These are phyloP conservation scores for Amblyopsis rosae DNA, from an alignment of 2,113 vertebrate species.

Conservation along the genomic window DNA sequence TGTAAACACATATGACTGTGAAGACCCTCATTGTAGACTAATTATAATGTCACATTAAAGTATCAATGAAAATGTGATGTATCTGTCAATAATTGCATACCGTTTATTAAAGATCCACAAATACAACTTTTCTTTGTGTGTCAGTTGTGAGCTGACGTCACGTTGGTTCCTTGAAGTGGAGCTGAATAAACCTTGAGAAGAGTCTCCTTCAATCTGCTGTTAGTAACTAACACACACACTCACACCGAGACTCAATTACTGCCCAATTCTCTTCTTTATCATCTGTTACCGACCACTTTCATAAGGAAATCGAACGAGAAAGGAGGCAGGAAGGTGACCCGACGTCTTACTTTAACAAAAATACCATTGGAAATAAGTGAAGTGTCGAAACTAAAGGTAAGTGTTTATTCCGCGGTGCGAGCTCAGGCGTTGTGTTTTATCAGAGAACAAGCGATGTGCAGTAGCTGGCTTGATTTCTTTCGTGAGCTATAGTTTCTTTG, in stretches of 20 bases:
- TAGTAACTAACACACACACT: constrained; percentile 78
- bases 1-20: not conserved
- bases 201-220: constrained; percentile 88
- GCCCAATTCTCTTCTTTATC: constrained; percentile 83
- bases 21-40: constrained; percentile 1
- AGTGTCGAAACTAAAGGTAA: constrained; percentile 81
- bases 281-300: constrained; percentile 78
- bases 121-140: constrained; percentile 86
- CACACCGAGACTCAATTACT: constrained; percentile 77
- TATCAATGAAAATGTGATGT: constrained; percentile 40
- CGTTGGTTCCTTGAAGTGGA: constrained; percentile 91
- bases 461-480: constrained; percentile 63
- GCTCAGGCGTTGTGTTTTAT: constrained; percentile 57
- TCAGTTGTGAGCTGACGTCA: constrained; percentile 89
- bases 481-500: constrained; percentile 61
- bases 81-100: constrained; percentile 45
- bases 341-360: constrained; percentile 70
- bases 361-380: constrained; percentile 76
- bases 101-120: constrained; percentile 54
- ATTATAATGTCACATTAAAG: constrained; percentile 53
- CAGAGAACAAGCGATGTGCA: constrained; percentile 64
- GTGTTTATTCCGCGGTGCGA: constrained; percentile 66
- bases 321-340: constrained; percentile 64
- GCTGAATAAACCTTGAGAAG: constrained; percentile 90
- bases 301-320: constrained; percentile 72